phyloP scores from a whole-genome alignment of 2,797 vertebrate genomes.

The Sebastes minor region DNA sequence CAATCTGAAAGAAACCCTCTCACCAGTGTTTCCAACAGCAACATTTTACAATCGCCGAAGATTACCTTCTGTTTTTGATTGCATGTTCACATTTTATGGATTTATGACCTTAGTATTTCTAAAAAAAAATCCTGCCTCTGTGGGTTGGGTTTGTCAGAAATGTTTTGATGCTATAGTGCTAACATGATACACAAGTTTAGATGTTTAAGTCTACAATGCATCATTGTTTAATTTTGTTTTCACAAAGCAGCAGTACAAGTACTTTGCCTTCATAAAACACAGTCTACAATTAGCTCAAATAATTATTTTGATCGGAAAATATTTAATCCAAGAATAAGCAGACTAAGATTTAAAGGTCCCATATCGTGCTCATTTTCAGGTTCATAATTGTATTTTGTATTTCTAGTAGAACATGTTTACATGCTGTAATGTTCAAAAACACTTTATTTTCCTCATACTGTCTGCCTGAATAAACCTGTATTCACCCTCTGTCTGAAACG shows the following conservation, averaged over 20 bases:
- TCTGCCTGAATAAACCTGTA: no score
- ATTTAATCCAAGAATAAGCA: background rate
- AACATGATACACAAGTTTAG: background rate
- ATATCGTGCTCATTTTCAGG: no score
- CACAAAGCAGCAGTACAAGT: background rate
- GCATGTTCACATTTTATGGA: background rate
- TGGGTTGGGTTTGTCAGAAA: background rate
- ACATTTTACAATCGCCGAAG: background rate
- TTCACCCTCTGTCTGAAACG: fast-evolving
- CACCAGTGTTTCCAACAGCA: constrained; percentile 1
- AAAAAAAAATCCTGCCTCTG: background rate
- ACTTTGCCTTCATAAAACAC: background rate
- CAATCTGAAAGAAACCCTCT: constrained; percentile 6
- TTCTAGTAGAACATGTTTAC: no score
- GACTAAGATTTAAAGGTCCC: no score
- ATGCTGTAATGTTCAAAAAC: no score
- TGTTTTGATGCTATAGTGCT: background rate
- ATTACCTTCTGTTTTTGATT: background rate
- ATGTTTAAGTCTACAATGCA: background rate
- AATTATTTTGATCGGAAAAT: background rate
- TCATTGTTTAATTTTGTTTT: background rate
- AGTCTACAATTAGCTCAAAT: background rate
- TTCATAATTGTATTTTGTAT: no score
- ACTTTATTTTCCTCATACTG: no score
- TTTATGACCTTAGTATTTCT: background rate